Percentiles rank a stretch among this genome's conserved stretches.
phyloP scores from a whole-genome alignment of 1,140 invertebrate genomes.

The Reticulitermes speratus region DNA sequence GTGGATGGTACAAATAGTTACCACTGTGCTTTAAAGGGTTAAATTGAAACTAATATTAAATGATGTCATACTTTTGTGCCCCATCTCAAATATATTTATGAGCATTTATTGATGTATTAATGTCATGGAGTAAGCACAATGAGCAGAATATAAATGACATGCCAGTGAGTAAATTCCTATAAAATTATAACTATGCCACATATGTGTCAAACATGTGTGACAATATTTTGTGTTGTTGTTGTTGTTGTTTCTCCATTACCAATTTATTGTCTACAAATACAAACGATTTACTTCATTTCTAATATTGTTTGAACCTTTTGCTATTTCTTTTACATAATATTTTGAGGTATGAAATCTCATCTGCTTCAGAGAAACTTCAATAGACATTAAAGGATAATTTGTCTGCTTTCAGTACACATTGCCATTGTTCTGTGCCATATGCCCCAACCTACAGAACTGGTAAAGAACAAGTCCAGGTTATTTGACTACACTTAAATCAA shows the following conservation, averaged over 20 bases:
- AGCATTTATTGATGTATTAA: neutral
- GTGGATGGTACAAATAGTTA: no score
- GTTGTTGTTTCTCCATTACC: neutral
- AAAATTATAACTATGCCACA: neutral
- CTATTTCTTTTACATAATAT: neutral
- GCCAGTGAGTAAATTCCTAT: neutral
- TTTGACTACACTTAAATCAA: neutral
- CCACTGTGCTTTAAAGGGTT: no score
- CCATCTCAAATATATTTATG: neutral
- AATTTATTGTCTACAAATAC: neutral
- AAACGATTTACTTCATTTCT: neutral
- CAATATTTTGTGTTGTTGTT: neutral
- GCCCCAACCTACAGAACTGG: neutral
- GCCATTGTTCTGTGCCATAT: neutral
- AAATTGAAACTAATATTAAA: neutral
- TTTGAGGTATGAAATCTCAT: neutral
- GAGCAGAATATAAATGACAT: neutral
- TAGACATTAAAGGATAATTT: neutral
- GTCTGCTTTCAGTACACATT: neutral
- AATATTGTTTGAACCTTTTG: neutral
- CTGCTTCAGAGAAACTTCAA: neutral
- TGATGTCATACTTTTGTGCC: neutral
- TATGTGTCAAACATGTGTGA: neutral
- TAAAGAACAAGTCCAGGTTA: neutral
- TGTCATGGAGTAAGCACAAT: neutral